Conservation (phyloP, 1,140 invertebrate genomes). For the Monochamus saltuarius region DNA sequence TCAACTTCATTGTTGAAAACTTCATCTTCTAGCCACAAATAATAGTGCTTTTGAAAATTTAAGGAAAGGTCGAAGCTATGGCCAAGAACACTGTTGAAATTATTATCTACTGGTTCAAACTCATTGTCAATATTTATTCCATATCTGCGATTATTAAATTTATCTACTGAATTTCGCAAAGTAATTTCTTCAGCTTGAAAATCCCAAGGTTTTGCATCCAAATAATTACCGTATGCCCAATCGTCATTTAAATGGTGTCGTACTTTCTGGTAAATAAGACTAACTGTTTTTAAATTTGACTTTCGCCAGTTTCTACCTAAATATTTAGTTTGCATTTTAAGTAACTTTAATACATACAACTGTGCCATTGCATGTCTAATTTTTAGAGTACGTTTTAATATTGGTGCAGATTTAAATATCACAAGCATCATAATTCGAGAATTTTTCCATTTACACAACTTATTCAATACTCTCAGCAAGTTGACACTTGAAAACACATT, state of each 20-base stretch:
- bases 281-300: slow-evolving; percentile 99
- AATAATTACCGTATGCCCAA: slow-evolving; percentile 98
- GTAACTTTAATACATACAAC: slow-evolving; percentile 93
- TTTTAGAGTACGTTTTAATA: slow-evolving; percentile 94
- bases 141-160: slow-evolving; percentile 91
- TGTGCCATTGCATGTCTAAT: slow-evolving; percentile 97
- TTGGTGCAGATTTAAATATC: slow-evolving; percentile 98
- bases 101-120: slow-evolving; percentile 83
- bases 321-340: slow-evolving; percentile 99
- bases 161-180: slow-evolving; percentile 87
- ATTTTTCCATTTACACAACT: slow-evolving; percentile 99
- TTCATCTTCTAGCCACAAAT: slow-evolving; percentile 94
- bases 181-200: slow-evolving; percentile 98
- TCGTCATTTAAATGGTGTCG: slow-evolving; percentile 95
- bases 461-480: slow-evolving; percentile 94
- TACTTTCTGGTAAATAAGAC: slow-evolving; percentile 98
- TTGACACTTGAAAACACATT: slow-evolving; percentile 99
- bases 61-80: slow-evolving; percentile 81
- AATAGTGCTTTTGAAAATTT: slow-evolving; percentile 96
- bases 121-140: slow-evolving; percentile 56
- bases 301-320: slow-evolving; percentile 98
- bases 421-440: slow-evolving; percentile 99
- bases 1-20: slow-evolving; percentile 85
- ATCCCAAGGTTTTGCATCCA: slow-evolving; percentile 97
- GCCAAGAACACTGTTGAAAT: slow-evolving; percentile 82